These are phyloP conservation scores for Lycophotia porphyrea DNA, from an alignment of 2,888 invertebrate genomes.

Conservation along the genomic window DNA sequence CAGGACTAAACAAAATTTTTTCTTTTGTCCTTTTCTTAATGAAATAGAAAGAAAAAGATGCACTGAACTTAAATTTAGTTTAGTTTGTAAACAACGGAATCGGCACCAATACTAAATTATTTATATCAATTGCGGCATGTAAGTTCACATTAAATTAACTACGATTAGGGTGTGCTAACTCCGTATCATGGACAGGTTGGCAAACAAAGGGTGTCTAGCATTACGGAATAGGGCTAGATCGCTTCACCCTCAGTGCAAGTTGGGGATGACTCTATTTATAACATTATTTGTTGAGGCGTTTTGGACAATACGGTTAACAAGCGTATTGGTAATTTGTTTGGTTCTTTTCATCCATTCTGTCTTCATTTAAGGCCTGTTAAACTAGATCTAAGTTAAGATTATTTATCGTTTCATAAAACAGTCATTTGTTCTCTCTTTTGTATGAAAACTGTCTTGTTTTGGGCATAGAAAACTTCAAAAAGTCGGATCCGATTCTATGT, in stretches of 20 bases:
- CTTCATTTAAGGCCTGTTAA: not conserved
- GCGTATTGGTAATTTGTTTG: not conserved
- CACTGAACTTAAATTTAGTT: too few species aligned
- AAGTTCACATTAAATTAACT: slow-evolving; percentile 31
- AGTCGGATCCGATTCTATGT: too few species aligned
- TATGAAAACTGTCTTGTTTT: not conserved
- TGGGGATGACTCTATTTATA: slow-evolving; percentile 27
- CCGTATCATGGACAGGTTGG: slow-evolving; percentile 38
- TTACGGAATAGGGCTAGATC: slow-evolving; percentile 34
- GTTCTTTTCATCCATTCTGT: not conserved
- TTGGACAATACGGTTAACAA: slow-evolving; percentile 1
- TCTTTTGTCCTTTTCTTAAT: too few species aligned
- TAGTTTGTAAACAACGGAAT: too few species aligned
- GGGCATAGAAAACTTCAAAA: not conserved
- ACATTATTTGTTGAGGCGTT: slow-evolving; percentile 36
- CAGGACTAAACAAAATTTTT: too few species aligned
- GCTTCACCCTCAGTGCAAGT: slow-evolving; percentile 36
- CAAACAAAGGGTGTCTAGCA: slow-evolving; percentile 52
- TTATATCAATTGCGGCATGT: slow-evolving; percentile 32
- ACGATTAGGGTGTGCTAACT: slow-evolving; percentile 37
- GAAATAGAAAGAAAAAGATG: too few species aligned
- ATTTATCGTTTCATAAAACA: too few species aligned
- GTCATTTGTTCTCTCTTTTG: too few species aligned
- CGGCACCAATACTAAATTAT: too few species aligned
- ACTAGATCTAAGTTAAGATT: not conserved